Evolutionary conservation across 1,140 invertebrate genomes (phyloP), one percentile per base, ranked within the genome.

Genomic region (Catajapyx aquilonaris): DNA sequence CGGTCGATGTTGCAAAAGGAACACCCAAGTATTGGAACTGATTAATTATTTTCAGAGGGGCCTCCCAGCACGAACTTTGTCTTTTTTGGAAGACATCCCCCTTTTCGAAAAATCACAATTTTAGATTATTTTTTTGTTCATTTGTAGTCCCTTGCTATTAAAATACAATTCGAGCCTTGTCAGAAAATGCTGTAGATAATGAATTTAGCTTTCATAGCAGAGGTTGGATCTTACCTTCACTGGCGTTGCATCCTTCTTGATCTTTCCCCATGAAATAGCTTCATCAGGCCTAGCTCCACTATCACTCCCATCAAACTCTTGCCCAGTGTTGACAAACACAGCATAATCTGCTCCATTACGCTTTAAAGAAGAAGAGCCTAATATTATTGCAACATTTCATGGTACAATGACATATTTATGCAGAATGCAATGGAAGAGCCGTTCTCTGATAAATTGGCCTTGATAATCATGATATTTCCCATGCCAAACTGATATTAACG

Each of bases 261-360:
- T 95, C 65, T 98, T 98, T 1, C 94, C 94, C 94, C 94, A 98
- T 3, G 88, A 95, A 10, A 96, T 68, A 0, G 94, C 94, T 64
- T 99, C 95, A 64, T 99, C 95, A 2, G 94, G 93, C 33, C 81
- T 64, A 0, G 94, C 95, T 7, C 95, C 95, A 43, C 88, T 83
- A 57, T 99, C 95, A 57, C 88, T 95, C 0, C 94, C 95, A 68
- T 99, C 95, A 67, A 81, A 99, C 62, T 99, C 95, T 20, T 76
- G 76, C 2, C 80, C 80, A n/a, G 94, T 98, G 56, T 99, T 99
- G 2, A 99, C 62, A 61, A 81, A 98, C 5, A 99, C 88, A 1
- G 87, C 68, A 62, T 69, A 98, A 57, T 99, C 88, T 11, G 91
- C 86, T n/a, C 94, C 94, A 62, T 98, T 98, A 47, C 94, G 72